phyloP scores from a whole-genome alignment of 2,113 vertebrate genomes.

The Sclerurus mexicanus region DNA sequence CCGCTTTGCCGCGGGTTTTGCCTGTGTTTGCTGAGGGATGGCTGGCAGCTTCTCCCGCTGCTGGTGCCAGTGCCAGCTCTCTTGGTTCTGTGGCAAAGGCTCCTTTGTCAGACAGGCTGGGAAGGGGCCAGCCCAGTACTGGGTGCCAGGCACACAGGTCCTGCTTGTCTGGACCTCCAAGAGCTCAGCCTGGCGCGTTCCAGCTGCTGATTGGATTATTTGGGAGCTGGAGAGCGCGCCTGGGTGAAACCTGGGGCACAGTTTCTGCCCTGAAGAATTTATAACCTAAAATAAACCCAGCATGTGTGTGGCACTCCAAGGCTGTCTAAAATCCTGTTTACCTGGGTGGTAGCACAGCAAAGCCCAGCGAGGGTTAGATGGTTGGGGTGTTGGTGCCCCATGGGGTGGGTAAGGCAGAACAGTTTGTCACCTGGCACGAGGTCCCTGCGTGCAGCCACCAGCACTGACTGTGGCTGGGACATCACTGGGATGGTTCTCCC shows the following conservation, averaged over 20 bases:
- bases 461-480: not conserved
- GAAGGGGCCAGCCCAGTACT: rapidly evolving
- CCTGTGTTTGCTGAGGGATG: not conserved
- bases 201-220: not conserved
- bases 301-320: rapidly evolving
- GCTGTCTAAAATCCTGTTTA: too few relatives aligned
- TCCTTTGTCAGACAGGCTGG: not conserved
- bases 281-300: not conserved
- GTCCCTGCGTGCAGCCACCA: not conserved
- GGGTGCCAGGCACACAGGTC: not conserved
- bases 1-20: rapidly evolving
- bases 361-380: not conserved
- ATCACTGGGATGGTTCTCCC: not conserved
- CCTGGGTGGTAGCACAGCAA: not conserved
- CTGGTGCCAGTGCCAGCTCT: not conserved
- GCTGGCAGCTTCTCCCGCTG: not conserved
- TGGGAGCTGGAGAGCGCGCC: rapidly evolving
- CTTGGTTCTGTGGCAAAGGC: not conserved
- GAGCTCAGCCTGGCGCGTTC: rapidly evolving
- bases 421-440: rapidly evolving
- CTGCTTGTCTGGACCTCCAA: not conserved
- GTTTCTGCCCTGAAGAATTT: not conserved
- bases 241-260: not conserved
- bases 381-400: not conserved
- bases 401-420: not conserved